These are phyloP conservation scores for Volucella bombylans DNA, from an alignment of 2,888 invertebrate species.

Conservation along the genomic window DNA sequence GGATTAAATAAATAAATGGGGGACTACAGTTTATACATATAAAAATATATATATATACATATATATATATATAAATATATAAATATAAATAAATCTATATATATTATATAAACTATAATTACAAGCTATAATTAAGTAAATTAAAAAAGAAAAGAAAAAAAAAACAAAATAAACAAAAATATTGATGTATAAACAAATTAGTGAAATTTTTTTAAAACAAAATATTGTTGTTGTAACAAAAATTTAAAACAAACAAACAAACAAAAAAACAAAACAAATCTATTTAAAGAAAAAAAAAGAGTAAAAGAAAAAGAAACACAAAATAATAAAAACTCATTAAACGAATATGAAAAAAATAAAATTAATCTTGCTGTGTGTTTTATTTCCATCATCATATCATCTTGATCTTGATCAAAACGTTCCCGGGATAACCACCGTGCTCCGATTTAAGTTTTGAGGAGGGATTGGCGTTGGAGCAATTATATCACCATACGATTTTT, in stretches of 20 bases:
- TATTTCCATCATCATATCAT: conserved; percentile 14
- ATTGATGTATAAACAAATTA: conserved; percentile 74
- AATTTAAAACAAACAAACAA: conserved; percentile 65
- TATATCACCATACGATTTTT: no score
- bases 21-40: conserved; percentile 71
- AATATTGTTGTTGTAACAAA: conserved; percentile 77
- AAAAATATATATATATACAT: conserved; percentile 55
- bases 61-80: conserved; percentile 71
- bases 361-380: background rate
- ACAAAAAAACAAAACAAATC: conserved; percentile 53
- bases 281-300: conserved; percentile 44
- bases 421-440: no score
- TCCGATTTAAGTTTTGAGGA: no score
- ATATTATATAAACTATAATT: conserved; percentile 69
- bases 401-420: no score
- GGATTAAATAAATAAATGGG: conserved; percentile 70
- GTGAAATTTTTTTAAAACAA: conserved; percentile 73
- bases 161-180: conserved; percentile 56
- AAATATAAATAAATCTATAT: conserved; percentile 74
- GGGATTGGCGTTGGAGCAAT: no score
- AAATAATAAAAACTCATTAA: conserved; percentile 69
- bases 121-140: conserved; percentile 71
- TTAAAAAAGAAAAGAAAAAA: conserved; percentile 62
- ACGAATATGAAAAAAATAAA: conserved; percentile 45
- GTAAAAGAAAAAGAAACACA: conserved; percentile 40